Evolutionary conservation across 2,113 vertebrate species (phyloP).

Genomic region (Tringa solitaria): DNA sequence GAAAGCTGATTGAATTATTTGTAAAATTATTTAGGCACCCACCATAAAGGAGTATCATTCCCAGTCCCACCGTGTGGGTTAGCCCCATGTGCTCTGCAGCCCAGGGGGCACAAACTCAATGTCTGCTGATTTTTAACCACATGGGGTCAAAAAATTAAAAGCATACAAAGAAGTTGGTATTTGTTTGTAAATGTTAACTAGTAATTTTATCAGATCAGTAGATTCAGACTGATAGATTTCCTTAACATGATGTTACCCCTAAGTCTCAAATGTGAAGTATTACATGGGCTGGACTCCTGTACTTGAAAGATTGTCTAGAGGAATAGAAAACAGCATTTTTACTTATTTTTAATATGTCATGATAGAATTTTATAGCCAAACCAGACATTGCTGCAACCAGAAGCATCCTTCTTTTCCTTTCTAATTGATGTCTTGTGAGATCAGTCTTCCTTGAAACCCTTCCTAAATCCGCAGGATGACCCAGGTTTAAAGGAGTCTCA

Average conservation of each 20-base stretch:
- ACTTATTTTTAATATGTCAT: neutral
- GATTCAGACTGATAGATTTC: neutral
- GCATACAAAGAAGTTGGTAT: neutral
- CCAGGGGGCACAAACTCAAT: neutral
- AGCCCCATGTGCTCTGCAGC: neutral
- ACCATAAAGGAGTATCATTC: neutral
- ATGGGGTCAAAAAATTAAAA: neutral
- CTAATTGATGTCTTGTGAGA: neutral
- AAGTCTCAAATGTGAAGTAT: neutral
- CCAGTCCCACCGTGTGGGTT: rapidly evolving
- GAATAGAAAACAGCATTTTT: neutral
- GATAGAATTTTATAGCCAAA: neutral
- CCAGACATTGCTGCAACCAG: neutral
- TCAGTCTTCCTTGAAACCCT: neutral
- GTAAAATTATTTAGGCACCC: neutral
- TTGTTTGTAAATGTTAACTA: neutral
- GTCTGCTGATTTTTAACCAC: neutral
- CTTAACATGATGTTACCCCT: neutral
- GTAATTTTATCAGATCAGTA: neutral
- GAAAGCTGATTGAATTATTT: neutral
- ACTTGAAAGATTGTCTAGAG: neutral
- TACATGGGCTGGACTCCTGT: neutral
- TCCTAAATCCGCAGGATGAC: neutral
- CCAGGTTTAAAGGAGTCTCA: neutral
- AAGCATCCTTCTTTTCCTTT: neutral